Percentiles rank a stretch among this genome's conserved stretches.
phyloP scores from a whole-genome alignment of 1,140 invertebrate genomes.

The Dufourea novaeangliae region DNA sequence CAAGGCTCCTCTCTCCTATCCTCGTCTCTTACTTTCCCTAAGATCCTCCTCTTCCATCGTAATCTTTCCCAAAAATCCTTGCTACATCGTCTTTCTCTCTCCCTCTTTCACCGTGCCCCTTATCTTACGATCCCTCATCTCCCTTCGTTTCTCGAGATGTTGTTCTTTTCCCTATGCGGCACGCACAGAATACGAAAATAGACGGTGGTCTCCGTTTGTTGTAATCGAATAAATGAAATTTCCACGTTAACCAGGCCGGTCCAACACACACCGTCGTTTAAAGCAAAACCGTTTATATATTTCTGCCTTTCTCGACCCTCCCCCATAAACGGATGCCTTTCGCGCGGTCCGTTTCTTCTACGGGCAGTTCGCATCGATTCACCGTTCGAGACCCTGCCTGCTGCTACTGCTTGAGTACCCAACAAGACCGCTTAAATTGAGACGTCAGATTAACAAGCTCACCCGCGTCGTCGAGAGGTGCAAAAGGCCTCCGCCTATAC shows the following conservation, averaged over 20 bases:
- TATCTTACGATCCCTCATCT: too few species aligned
- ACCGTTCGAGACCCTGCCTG: slow-evolving; percentile 43
- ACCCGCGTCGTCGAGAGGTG: slow-evolving; percentile 65
- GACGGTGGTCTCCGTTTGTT: too few species aligned
- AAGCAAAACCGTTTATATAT: background rate
- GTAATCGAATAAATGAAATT: slow-evolving; percentile 21
- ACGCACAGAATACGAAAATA: too few species aligned
- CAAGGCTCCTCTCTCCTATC: slow-evolving; percentile 80
- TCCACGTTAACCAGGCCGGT: slow-evolving; percentile 17
- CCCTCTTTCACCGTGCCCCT: background rate
- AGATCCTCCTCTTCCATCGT: slow-evolving; percentile 52
- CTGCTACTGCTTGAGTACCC: background rate
- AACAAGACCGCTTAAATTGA: slow-evolving; percentile 70
- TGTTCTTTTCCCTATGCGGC: too few species aligned
- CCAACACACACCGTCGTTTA: slow-evolving; percentile 1
- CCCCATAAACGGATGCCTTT: slow-evolving; percentile 13
- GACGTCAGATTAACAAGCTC: slow-evolving; percentile 74
- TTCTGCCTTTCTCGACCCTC: background rate
- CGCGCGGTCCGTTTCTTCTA: background rate
- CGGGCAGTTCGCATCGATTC: slow-evolving; percentile 13
- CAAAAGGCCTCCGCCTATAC: slow-evolving; percentile 57
- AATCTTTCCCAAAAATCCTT: slow-evolving; percentile 27
- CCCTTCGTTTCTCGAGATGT: background rate
- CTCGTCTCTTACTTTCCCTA: slow-evolving; percentile 75
- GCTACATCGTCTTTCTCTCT: background rate